Conservation (phyloP, 2,113 vertebrate species). For the Raja brachyura region DNA sequence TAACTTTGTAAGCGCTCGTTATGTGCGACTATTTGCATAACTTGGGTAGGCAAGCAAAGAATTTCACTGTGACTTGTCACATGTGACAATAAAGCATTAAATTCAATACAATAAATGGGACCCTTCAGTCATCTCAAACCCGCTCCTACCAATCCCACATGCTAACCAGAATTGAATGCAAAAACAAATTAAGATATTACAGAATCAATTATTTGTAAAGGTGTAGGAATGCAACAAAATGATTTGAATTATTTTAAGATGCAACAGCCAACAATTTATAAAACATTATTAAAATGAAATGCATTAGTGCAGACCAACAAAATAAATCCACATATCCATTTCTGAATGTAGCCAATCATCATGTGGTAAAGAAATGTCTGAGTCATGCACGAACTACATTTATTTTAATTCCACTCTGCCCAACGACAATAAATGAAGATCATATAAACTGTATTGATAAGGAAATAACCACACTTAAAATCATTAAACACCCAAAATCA, state of each 20-base stretch:
- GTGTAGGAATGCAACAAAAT: neutral
- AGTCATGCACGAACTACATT: neutral
- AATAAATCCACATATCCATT: neutral
- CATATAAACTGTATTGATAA: neutral
- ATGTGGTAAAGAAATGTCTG: neutral
- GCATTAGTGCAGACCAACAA: neutral
- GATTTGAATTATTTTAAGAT: neutral
- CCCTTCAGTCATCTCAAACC: neutral
- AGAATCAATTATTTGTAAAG: neutral
- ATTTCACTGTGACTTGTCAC: no score
- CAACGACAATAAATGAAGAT: neutral
- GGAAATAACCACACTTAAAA: neutral
- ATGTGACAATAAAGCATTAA: no score
- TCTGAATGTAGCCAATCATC: neutral
- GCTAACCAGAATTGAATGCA: neutral
- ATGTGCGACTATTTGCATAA: no score
- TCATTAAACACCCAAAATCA: no score
- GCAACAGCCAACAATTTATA: neutral
- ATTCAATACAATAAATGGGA: no score
- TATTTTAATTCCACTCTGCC: neutral
- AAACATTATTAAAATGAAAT: constrained; percentile 8
- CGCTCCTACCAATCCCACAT: neutral
- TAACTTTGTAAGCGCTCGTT: no score
- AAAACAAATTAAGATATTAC: neutral
- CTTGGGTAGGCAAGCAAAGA: no score